phyloP scores from a whole-genome alignment of 2,888 invertebrate species.

The Drosophila kuntzei region DNA sequence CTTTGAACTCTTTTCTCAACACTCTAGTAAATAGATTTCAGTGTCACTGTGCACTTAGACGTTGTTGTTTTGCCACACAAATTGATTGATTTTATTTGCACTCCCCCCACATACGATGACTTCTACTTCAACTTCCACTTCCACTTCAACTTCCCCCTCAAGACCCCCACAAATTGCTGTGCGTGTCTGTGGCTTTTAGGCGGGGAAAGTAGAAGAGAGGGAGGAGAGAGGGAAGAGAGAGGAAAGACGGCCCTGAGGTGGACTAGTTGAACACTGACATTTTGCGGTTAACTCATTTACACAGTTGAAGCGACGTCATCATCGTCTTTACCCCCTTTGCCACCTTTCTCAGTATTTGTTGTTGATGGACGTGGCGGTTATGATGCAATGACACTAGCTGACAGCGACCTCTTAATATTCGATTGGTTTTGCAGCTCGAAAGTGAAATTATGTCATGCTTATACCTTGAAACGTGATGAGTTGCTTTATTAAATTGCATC shows the following conservation, averaged over 20 bases:
- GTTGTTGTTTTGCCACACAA: slow-evolving; percentile 54
- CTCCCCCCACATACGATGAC: slow-evolving; percentile 28
- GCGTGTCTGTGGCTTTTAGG: slow-evolving; percentile 56
- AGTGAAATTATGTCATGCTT: not conserved
- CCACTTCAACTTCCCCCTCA: not conserved
- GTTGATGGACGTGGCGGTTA: slow-evolving; percentile 45
- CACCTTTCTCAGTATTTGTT: not conserved
- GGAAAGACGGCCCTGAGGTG: slow-evolving; percentile 2
- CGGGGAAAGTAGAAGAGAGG: not conserved
- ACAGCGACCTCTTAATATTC: slow-evolving; percentile 29
- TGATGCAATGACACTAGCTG: slow-evolving; percentile 46
- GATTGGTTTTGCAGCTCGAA: slow-evolving; percentile 3
- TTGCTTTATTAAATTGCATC: not conserved
- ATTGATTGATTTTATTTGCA: slow-evolving; percentile 82
- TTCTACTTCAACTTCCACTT: not conserved
- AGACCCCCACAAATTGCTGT: slow-evolving; percentile 33
- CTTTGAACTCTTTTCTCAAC: slow-evolving; percentile 67
- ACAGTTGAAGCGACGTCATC: slow-evolving; percentile 46
- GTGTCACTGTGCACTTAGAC: slow-evolving; percentile 71
- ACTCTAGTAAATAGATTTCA: slow-evolving; percentile 78
- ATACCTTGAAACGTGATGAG: not conserved
- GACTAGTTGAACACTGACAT: slow-evolving; percentile 61
- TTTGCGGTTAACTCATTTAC: slow-evolving; percentile 77
- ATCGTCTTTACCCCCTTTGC: slow-evolving; percentile 37
- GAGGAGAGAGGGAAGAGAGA: not conserved